phyloP scores from a whole-genome alignment of 2,888 invertebrate species.

The Sepioteuthis lessoniana region DNA sequence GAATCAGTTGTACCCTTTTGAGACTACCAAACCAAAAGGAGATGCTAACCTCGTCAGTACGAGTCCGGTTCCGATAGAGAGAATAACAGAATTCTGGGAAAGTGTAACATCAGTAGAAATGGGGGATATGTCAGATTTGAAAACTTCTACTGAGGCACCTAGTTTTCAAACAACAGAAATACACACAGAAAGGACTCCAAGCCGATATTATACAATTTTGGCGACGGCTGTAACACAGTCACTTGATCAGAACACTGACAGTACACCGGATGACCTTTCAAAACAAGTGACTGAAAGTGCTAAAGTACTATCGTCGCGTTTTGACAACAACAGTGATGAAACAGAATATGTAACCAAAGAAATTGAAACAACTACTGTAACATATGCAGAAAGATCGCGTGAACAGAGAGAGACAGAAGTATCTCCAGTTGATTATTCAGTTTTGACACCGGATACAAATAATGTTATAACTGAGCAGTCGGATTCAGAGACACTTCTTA shows the following conservation, averaged over 20 bases:
- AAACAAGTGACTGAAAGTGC: neutral
- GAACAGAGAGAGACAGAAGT: neutral
- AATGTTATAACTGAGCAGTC: neutral
- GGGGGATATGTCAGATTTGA: neutral
- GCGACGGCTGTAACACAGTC: neutral
- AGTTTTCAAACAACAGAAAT: neutral
- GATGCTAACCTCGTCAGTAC: neutral
- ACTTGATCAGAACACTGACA: neutral
- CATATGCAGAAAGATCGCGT: neutral
- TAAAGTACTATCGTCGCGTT: neutral
- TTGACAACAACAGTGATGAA: neutral
- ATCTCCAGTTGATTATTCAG: neutral
- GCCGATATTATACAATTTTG: neutral
- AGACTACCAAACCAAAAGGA: neutral
- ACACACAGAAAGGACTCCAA: neutral
- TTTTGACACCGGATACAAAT: neutral
- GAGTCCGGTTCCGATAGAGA: neutral
- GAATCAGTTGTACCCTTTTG: neutral
- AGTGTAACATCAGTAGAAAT: neutral
- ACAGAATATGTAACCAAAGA: neutral
- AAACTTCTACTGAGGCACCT: neutral
- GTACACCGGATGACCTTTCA: neutral
- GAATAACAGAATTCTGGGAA: constrained; percentile 17
- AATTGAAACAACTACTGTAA: neutral
- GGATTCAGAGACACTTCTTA: neutral